Evolutionary conservation across 2,888 invertebrate genomes (phyloP), one percentile per base, ranked within the genome.

Genomic region (Dexiosoma caninum): DNA sequence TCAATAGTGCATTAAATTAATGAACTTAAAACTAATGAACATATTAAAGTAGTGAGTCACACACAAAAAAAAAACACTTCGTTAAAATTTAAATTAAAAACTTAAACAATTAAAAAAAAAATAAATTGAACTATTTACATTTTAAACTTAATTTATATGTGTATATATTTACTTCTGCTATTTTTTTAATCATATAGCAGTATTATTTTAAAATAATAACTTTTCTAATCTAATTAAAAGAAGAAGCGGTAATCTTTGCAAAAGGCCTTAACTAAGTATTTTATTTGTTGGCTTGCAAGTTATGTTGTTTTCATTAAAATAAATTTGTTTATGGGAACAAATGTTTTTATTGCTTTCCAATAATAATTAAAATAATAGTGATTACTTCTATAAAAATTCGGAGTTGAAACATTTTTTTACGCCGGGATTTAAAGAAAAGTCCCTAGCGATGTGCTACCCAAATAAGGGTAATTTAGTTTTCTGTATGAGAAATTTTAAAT

Each of bases 81-180:
- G 19, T 19, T 16, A 44, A 44, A 55, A 55, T 14, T 59, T 16
- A 30, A 53, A 40, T 53, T 19, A 40, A 51, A 66, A 23, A 7
- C 6, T 49, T 37, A 37, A n/a, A 19, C 16, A 37, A 51, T 9
- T 51, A 53, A 66, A 53, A 2, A 66, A 16, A 40, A 27, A 53
- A n/a, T n/a, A 35, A 70, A 70, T 57, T 70, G 57, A 70, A 19
- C 69, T 70, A 70, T 70, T 70, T 70, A 70, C 69, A 70, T 9
- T 16, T 32, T 35, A 67, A 19, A 51, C 30, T 55, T 51, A 51
- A 49, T 49, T 27, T 14, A 23, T 30, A 19, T 7, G 8, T 27
- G 7, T 3, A 5, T 27, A 12, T 27, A 27, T 40, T n/a, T 23
- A 55, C 21, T 30, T 49, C 27, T 27, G 27, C 3, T 27, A 27